Evolutionary conservation across 1,140 invertebrate genomes (phyloP), one percentile per base, ranked within the genome.

Genomic region (Spodoptera frugiperda): DNA sequence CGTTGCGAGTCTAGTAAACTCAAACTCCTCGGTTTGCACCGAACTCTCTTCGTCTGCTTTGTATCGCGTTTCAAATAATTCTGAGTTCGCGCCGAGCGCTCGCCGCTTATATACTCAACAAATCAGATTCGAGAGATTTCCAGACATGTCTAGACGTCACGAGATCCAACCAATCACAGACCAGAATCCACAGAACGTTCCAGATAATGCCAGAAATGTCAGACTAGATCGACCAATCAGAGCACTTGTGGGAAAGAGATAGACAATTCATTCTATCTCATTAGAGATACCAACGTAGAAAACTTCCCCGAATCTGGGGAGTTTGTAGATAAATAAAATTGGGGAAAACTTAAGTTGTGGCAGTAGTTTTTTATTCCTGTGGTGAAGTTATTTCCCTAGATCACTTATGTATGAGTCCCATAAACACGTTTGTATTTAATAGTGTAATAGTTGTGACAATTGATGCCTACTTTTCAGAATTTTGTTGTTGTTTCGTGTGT

Each of bases 31-130:
- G 85, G 82, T 87, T 84, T 67, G 71, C 80, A 87, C 85, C 82
- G 84, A 88, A 87, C 78, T 82, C 81, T 53, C 63, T 80, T 82
- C 78, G 88, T 89, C 78, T 84, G 53, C 67, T 82, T 83, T 74
- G 80, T 86, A 70, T 89, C 81, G 86, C 77, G 80, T 89, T 91
- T 90, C 87, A 84, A 91, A 90, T 89, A 70, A 84, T 82, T 82
- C 79, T 91, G 89, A 82, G n/a, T 90, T 89, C 80, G 81, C 90
- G 89, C 90, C 82, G 82, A 48, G 63, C 76, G 25, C 1, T 15
- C n/a, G n/a, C 53, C 30, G 76, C 70, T 85, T 89, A 83, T 87
- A 91, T 89, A 90, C 79, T 81, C 76, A 82, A 81, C 86, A 74
- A 86, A 88, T 87, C 51, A 51, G 53, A 76, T 74, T 86, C 86